Evolutionary conservation across 1,140 invertebrate genomes (phyloP).

Genomic region (Phymastichus coffea): DNA sequence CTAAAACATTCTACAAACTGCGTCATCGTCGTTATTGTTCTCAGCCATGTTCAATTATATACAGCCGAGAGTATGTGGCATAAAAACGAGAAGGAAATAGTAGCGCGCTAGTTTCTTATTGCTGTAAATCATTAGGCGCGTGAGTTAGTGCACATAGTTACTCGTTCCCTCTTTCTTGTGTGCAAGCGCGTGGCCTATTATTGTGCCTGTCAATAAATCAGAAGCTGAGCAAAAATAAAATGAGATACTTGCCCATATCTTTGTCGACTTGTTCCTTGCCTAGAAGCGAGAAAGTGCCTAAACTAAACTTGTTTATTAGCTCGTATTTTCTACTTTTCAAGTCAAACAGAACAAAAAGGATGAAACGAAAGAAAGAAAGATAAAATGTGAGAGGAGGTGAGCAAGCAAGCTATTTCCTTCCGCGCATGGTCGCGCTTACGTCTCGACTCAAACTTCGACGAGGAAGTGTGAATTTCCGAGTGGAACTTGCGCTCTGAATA

Average conservation of each 20-base stretch:
- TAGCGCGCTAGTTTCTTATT: constrained; percentile 44
- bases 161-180: no score
- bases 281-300: constrained; percentile 7
- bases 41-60: not conserved
- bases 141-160: constrained; percentile 50
- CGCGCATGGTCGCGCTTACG: not conserved
- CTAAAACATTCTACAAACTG: not conserved
- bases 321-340: constrained; percentile 16
- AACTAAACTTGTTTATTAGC: constrained; percentile 25
- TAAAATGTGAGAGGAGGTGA: constrained; percentile 2
- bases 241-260: constrained; percentile 28
- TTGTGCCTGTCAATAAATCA: constrained; percentile 46
- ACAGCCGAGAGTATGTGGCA: constrained; percentile 5
- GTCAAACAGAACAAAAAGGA: not conserved
- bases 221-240: constrained; percentile 31
- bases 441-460: constrained; percentile 17
- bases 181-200: constrained; percentile 32
- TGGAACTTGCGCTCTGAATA: constrained; percentile 15
- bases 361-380: not conserved
- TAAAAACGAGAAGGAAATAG: constrained; percentile 34
- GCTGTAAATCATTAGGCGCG: constrained; percentile 50
- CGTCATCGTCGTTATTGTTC: not conserved
- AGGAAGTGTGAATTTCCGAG: constrained; percentile 25
- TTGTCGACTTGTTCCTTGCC: constrained; percentile 15
- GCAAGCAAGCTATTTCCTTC: not conserved